Evolutionary conservation across 2,888 invertebrate species (phyloP).

Genomic region (Vannuccia rotundouncinata): DNA sequence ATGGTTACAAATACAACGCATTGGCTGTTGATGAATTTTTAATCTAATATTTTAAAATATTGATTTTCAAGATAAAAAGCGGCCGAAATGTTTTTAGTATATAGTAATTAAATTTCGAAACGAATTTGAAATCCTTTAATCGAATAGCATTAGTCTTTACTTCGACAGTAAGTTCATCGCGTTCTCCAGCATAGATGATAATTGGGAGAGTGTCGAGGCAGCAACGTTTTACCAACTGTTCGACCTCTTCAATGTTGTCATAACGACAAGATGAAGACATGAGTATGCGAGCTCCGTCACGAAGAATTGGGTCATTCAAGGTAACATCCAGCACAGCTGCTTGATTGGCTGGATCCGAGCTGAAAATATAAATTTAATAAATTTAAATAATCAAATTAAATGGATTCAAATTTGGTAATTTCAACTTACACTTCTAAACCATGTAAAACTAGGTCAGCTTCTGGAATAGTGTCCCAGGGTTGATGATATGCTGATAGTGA

Average conservation of each 20-base stretch:
- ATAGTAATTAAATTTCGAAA: too few relatives aligned
- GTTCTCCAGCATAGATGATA: conserved; percentile 67
- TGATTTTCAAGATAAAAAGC: too few relatives aligned
- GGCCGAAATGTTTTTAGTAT: too few relatives aligned
- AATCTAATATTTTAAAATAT: too few relatives aligned
- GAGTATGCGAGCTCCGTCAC: conserved; percentile 68
- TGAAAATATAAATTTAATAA: too few relatives aligned
- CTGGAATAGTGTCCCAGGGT: conserved; percentile 66
- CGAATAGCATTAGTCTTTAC: conserved; percentile 53
- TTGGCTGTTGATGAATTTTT: too few relatives aligned
- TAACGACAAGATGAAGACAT: conserved; percentile 61
- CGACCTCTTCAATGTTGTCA: conserved; percentile 27
- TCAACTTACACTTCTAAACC: conserved; percentile 39
- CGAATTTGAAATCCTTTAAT: too few relatives aligned
- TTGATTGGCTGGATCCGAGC: conserved; percentile 60
- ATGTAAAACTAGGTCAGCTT: conserved; percentile 59
- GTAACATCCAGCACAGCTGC: conserved; percentile 70
- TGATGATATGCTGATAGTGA: conserved; percentile 65
- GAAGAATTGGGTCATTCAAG: conserved; percentile 65
- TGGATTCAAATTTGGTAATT: too few relatives aligned
- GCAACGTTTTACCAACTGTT: conserved; percentile 59
- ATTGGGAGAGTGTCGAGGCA: conserved; percentile 65
- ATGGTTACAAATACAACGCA: too few relatives aligned
- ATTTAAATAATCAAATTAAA: too few relatives aligned
- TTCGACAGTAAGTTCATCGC: conserved; percentile 61